Percentiles rank a stretch among this genome's conserved stretches.
Evolutionary conservation across 2,113 vertebrate genomes (phyloP).

Genomic region (Scomber scombrus): DNA sequence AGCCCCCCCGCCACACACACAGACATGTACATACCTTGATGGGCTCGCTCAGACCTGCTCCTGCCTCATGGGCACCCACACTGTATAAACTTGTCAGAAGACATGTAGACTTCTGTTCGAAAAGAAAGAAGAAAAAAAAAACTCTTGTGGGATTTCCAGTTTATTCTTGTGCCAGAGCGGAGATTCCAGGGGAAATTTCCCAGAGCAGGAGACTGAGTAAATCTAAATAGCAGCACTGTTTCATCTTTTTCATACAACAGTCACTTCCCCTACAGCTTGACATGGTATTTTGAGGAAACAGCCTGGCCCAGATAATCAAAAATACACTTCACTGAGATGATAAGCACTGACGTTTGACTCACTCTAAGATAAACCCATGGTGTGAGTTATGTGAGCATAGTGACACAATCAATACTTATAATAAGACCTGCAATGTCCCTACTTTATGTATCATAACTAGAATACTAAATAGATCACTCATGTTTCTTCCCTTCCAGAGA

Average conservation of each 20-base stretch:
- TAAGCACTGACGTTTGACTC: neutral
- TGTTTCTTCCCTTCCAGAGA: neutral
- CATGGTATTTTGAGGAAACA: neutral
- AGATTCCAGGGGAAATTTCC: slow-evolving; percentile 21
- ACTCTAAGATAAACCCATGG: neutral
- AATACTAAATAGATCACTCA: too few relatives aligned
- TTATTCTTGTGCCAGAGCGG: neutral
- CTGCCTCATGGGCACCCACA: neutral
- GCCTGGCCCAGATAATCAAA: neutral
- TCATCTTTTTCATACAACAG: neutral
- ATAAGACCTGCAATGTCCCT: too few relatives aligned
- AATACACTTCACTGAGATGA: neutral
- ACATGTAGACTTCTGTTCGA: neutral
- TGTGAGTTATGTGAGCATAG: too few relatives aligned
- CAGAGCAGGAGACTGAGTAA: neutral
- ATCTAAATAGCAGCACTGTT: neutral
- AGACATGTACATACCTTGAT: neutral
- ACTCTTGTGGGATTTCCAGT: neutral
- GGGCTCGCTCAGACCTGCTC: neutral
- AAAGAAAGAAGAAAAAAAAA: too few relatives aligned
- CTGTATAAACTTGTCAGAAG: neutral
- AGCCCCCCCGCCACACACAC: neutral
- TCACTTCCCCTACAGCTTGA: neutral
- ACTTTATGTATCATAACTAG: too few relatives aligned
- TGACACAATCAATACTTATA: too few relatives aligned